phyloP scores from a whole-genome alignment of 2,113 vertebrate species.

The Protobothrops flavoviridis region DNA sequence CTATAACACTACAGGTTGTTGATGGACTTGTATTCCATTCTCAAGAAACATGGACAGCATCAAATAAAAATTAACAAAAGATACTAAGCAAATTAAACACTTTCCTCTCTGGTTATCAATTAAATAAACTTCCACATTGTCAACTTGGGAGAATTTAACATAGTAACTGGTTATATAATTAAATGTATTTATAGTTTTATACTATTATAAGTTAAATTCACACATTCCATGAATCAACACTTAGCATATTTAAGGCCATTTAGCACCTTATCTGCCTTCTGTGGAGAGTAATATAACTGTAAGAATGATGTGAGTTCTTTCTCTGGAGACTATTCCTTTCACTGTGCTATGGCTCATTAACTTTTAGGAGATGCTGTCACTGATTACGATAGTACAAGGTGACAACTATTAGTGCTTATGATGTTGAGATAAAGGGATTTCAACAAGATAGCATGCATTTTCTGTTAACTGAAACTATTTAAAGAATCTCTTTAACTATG shows the following conservation, averaged over 20 bases:
- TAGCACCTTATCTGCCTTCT: not conserved
- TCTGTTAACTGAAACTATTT: slow-evolving; percentile 14
- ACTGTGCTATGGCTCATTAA: slow-evolving; percentile 19
- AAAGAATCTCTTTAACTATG: slow-evolving; percentile 20
- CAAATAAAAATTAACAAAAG: too few relatives aligned
- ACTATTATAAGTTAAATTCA: not conserved
- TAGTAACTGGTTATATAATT: not conserved
- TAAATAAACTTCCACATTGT: not conserved
- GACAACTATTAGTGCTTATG: slow-evolving; percentile 33
- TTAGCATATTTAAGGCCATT: not conserved
- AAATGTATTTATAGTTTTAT: not conserved
- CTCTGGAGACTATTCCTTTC: slow-evolving; percentile 14
- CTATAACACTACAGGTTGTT: too few relatives aligned
- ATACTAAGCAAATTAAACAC: not conserved
- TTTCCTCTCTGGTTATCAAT: not conserved
- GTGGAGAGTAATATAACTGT: not conserved
- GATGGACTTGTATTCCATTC: too few relatives aligned
- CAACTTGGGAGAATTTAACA: not conserved
- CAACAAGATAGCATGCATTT: slow-evolving; percentile 25
- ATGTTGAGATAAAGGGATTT: slow-evolving; percentile 28
- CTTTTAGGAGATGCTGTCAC: slow-evolving; percentile 32
- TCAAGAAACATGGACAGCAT: too few relatives aligned
- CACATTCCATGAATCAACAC: not conserved
- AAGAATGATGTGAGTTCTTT: slow-evolving; percentile 3
- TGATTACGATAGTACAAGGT: slow-evolving; percentile 32